Evolutionary conservation across 2,113 vertebrate species (phyloP).

Genomic region (Choloepus hoffmanni): DNA sequence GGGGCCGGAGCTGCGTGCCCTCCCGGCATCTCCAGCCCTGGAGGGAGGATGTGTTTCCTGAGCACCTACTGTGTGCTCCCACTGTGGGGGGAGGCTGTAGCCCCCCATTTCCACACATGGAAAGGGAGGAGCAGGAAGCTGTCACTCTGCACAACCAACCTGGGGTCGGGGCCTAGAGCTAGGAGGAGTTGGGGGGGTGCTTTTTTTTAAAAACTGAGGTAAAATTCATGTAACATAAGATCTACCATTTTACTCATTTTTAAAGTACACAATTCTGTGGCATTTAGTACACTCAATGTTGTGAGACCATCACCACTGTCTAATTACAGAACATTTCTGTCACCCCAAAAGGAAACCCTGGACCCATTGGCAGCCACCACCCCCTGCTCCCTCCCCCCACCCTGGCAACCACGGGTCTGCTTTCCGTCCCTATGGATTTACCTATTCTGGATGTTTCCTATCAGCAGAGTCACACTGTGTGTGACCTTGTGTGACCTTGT

Average conservation of each 20-base stretch:
- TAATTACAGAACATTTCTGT: background rate
- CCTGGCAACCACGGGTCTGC: accelerated
- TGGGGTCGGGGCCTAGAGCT: background rate
- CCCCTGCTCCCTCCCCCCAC: accelerated
- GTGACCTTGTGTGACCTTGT: background rate
- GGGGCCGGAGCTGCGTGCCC: background rate
- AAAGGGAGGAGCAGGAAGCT: background rate
- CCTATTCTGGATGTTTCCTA: too few relatives aligned
- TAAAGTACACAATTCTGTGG: background rate
- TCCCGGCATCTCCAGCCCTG: background rate
- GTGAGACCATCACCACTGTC: accelerated
- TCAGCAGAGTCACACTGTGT: accelerated
- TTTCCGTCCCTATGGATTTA: background rate
- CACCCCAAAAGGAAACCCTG: background rate
- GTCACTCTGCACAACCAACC: accelerated
- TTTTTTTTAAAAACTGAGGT: background rate
- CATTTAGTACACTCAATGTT: background rate
- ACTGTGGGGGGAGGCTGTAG: accelerated
- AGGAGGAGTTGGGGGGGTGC: too few relatives aligned
- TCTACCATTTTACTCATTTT: background rate
- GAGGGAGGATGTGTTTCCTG: background rate
- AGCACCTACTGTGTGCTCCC: background rate
- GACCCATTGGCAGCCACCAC: too few relatives aligned
- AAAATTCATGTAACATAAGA: background rate
- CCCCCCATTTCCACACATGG: background rate